Base-by-base conservation (phyloP, 92 coral and sea anemone genomes). In the Plumapathes pennacea region DNA sequence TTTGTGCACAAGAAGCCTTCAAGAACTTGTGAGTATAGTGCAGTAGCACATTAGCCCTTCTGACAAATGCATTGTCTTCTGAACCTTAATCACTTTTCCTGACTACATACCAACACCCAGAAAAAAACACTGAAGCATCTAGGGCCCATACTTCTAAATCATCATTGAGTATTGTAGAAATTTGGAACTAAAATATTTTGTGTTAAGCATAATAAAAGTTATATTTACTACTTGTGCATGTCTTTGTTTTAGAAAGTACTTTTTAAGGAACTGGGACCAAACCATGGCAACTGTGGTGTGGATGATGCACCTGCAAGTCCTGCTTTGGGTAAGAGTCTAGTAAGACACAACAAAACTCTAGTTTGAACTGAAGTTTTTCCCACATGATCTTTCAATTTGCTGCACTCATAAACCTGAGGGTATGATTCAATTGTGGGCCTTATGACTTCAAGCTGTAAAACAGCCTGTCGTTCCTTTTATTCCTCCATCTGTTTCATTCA, bases 271-370 rank as follows among this genome's bases (percentile, higher is more conserved):
- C 78, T 87, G 36, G 90, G 78, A 28, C 76, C 86, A 32, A 77
- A 80, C 19, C 60, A 42, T 25, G 62, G 67, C 39, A 89, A 87
- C 17, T 83, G 96, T 72, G 96, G 96, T 32, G 83, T 87, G 29
- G 96, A 87, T 47, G 96, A 87, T 55, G 83, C 74, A 18, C 26
- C 74, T n/a, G 84, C 69, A 54, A 43, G 65, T 46, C 19, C 66
- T 10, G 53, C 78, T n/a, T 50, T 43, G 38, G 84, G 84, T 78
- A 45, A 7, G 25, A 3, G 25, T 4, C n/a, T 38, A 2, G 60
- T 4, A 19, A 34, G 31, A 19, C 18, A 10, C 17, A 54, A n/a
- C n/a, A n/a, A n/a, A n/a, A n/a, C n/a, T n/a, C n/a, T n/a, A n/a
- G n/a, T n/a, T 46, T 30, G 26, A 18, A 10, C 4, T 38, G 3